These are phyloP conservation scores for Beroe forskalii DNA, from an alignment of 37 sponge, comb jelly and placozoan genomes.

Conservation along the genomic window DNA sequence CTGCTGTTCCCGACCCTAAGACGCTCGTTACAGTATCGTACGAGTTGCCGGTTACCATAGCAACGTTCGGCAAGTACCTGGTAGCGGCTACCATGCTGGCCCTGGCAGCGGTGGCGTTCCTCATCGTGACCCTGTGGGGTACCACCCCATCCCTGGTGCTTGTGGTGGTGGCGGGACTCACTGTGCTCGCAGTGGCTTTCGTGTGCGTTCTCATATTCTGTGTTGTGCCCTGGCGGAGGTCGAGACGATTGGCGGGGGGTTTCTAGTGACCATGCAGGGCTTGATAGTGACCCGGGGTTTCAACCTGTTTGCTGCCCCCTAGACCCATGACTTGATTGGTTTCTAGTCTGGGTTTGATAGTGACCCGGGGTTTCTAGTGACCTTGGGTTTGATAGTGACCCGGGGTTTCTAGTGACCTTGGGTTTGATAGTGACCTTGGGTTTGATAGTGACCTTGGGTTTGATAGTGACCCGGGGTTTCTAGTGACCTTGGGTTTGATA, in stretches of 20 bases:
- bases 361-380: too few species aligned
- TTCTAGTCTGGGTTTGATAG: too few species aligned
- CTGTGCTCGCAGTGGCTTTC: neutral
- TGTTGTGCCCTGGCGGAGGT: constrained; percentile 3
- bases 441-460: too few species aligned
- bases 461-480: too few species aligned
- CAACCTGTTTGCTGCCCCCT: too few species aligned
- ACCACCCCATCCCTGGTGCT: neutral
- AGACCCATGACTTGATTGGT: too few species aligned
- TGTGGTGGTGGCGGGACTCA: neutral
- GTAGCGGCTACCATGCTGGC: neutral
- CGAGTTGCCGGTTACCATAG: neutral
- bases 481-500: too few species aligned
- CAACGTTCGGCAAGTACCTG: neutral
- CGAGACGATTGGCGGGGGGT: constrained; percentile 5
- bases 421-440: too few species aligned
- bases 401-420: too few species aligned
- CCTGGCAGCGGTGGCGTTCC: neutral
- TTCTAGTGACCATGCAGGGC: neutral
- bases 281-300: too few species aligned
- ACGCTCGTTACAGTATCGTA: neutral
- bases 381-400: too few species aligned
- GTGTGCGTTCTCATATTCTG: constrained; percentile 2
- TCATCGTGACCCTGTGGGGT: constrained; percentile 4
- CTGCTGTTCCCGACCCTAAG: neutral